Base-by-base conservation (phyloP, 1,140 invertebrate genomes). In the Bombus fervidus region DNA sequence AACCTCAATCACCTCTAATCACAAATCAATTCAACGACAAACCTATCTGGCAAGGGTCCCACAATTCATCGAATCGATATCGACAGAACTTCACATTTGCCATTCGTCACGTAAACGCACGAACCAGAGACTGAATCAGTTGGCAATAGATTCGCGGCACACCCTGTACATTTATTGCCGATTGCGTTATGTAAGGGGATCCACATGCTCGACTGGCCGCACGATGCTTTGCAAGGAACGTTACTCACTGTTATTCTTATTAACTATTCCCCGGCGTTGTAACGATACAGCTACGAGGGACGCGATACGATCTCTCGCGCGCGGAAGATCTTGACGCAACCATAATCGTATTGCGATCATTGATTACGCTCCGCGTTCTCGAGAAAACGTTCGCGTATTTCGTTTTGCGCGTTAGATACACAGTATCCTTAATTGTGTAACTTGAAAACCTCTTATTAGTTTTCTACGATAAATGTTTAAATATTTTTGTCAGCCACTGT, bases 211-310 rank as follows among this genome's bases (percentile, higher is more conserved):
- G 87, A 68, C 87, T 82, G 85, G 80, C 75, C 37, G 74, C 57
- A 31, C 72, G 81, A 82, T 81, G 71, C 53, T 90, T 89, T 81
- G 84, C 81, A 77, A 87, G 89, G 78, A 75, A 77, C 89, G 72
- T 89, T 87, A 87, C 85, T 89, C 89, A 84, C 81, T 86, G 77
- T 89, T 90, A 89, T 90, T 90, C 85, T 78, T 87, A 89, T 90
- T 90, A 90, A 90, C 85, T 84, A 83, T 87, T 75, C 85, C 47
- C 53, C 62, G 39, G 69, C 85, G 85, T 71, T 69, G 88, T 64
- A 86, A 73, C 84, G 87, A 89, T 81, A 76, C 76, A 41, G 84
- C 84, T 83, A 86, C 76, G 77, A 64, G 66, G 53, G 37, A 37
- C 22, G 47, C 57, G 68, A 79, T 73, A 82, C 53, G 66, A 75